These are phyloP conservation scores for Nestor notabilis DNA, from an alignment of 2,113 vertebrate genomes.

Conservation along the genomic window DNA sequence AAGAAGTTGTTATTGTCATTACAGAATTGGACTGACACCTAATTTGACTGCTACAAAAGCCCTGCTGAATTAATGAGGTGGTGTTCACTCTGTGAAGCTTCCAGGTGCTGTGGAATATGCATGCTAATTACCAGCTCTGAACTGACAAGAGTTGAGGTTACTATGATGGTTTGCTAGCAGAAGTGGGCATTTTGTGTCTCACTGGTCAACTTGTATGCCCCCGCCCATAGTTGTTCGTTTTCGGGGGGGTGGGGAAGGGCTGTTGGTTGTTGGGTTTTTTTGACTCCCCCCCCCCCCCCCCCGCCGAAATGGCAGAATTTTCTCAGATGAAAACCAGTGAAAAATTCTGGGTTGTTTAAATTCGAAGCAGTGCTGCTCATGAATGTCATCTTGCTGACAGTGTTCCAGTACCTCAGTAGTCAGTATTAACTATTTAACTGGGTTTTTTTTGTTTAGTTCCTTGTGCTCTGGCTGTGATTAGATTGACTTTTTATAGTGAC, in stretches of 20 bases:
- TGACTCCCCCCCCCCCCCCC: no score
- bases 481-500: background rate
- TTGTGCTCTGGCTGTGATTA: background rate
- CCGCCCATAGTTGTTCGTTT: background rate
- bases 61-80: conserved; percentile 33
- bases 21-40: conserved; percentile 25
- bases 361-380: background rate
- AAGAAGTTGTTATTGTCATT: background rate
- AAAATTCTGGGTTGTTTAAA: background rate
- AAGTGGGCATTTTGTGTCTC: background rate
- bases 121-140: background rate
- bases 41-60: conserved; percentile 23
- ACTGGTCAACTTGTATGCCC: background rate
- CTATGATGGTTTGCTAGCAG: background rate
- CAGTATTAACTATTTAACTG: background rate
- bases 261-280: no score
- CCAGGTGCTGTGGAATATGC: background rate
- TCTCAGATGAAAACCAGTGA: background rate
- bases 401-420: background rate
- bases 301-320: background rate
- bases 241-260: no score
- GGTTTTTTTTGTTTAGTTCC: background rate
- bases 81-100: background rate
- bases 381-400: rapidly evolving
- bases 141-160: background rate